phyloP scores from a whole-genome alignment of 1,140 invertebrate genomes.

The Calephelis nemesis region DNA sequence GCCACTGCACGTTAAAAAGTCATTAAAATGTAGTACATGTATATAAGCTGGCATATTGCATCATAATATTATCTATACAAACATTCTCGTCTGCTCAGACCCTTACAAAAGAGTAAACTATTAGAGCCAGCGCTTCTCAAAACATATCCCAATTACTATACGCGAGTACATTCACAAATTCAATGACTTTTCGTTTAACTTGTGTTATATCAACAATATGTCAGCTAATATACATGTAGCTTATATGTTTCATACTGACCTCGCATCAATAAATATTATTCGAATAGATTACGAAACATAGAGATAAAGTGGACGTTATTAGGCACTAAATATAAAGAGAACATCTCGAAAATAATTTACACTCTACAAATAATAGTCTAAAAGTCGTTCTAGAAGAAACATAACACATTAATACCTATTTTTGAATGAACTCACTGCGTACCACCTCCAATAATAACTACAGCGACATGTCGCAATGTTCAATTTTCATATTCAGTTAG shows the following conservation, averaged over 20 bases:
- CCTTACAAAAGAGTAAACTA: no score
- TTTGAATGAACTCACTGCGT: conserved; percentile 62
- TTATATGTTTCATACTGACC: conserved; percentile 55
- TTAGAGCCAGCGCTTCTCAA: no score
- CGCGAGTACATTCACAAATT: no score
- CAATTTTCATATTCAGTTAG: conserved; percentile 72
- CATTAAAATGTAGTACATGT: conserved; percentile 24
- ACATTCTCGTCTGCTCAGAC: no score
- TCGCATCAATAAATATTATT: conserved; percentile 75
- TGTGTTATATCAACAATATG: not conserved
- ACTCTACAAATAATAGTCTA: conserved; percentile 69
- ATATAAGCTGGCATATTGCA: not conserved
- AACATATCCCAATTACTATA: no score
- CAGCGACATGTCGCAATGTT: conserved; percentile 65
- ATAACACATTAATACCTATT: conserved; percentile 75
- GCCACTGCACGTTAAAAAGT: conserved; percentile 40
- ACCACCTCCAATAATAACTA: conserved; percentile 67
- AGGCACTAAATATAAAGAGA: conserved; percentile 67
- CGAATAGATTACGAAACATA: conserved; percentile 63
- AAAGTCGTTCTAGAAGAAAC: conserved; percentile 66
- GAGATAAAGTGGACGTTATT: conserved; percentile 70
- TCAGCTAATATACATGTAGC: not conserved
- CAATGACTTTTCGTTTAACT: no score
- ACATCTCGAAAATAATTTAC: conserved; percentile 70
- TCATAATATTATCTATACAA: no score